Evolutionary conservation across 2,797 vertebrate species (phyloP).

Genomic region (Spizella passerina): DNA sequence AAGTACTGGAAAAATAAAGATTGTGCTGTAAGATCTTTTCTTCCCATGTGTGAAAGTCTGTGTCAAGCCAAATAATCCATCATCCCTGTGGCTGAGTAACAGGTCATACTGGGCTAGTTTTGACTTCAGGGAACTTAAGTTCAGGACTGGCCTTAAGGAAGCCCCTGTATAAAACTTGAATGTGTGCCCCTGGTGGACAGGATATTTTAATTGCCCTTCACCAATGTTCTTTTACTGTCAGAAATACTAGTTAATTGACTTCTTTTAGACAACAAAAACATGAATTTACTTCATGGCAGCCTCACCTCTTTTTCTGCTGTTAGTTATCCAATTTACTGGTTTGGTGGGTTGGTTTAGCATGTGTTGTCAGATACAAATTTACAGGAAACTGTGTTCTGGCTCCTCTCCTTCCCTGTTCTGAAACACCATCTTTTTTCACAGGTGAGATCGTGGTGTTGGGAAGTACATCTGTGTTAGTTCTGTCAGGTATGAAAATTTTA

Average conservation of each 20-base stretch:
- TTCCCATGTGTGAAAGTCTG: not conserved
- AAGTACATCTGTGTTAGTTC: not conserved
- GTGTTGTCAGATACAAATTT: not conserved
- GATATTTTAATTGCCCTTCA: not conserved
- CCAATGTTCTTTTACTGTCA: not conserved
- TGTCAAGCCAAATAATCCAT: not conserved
- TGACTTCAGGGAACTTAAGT: not conserved
- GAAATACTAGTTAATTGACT: not conserved
- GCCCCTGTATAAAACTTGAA: not conserved
- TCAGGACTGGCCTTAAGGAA: not conserved
- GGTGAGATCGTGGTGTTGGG: not conserved
- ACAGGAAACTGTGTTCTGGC: not conserved
- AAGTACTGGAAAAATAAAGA: not conserved
- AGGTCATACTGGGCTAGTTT: not conserved
- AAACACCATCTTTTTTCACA: not conserved
- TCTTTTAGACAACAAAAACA: not conserved
- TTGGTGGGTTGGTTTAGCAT: not conserved
- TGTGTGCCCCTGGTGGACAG: not conserved
- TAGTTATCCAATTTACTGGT: not conserved
- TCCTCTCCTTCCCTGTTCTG: not conserved
- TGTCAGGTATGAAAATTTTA: not conserved
- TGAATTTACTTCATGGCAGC: rapidly evolving
- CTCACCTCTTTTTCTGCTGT: not conserved
- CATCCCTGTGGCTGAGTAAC: not conserved
- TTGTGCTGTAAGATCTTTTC: not conserved